phyloP scores from a whole-genome alignment of 2,888 invertebrate genomes.

The Tenthredo notha region DNA sequence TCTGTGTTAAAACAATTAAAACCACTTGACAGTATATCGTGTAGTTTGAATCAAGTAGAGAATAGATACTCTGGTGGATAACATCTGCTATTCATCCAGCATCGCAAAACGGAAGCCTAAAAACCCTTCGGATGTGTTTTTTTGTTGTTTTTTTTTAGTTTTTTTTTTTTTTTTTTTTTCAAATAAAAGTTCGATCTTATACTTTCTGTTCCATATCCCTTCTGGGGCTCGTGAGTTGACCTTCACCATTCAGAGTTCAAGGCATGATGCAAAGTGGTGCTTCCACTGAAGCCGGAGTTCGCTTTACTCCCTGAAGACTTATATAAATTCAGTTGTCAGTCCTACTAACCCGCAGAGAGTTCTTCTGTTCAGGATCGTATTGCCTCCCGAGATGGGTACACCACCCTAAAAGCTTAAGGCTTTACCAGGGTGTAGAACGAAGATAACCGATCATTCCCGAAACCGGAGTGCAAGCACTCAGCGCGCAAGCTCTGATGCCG shows the following conservation, averaged over 20 bases:
- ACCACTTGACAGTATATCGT: conserved; percentile 2
- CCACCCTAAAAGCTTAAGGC: conserved; percentile 23
- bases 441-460: conserved; percentile 51
- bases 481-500: conserved; percentile 53
- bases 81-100: no score
- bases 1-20: conserved; percentile 29
- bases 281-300: conserved; percentile 11
- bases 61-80: neutral
- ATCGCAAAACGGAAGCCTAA: neutral
- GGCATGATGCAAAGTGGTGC: conserved; percentile 44
- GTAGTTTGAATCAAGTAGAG: neutral
- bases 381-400: neutral
- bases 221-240: neutral
- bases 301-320: conserved; percentile 40
- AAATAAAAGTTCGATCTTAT: neutral
- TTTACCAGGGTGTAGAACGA: conserved; percentile 45
- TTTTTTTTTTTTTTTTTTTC: neutral
- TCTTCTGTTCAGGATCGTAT: neutral
- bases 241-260: conserved; percentile 35
- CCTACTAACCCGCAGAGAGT: conserved; percentile 49
- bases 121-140: neutral
- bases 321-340: conserved; percentile 56
- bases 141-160: neutral
- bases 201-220: conserved; percentile 8
- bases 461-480: conserved; percentile 2